These are phyloP conservation scores for Cryptoblepharus egeriae DNA, from an alignment of 2,797 vertebrate species.

Conservation along the genomic window DNA sequence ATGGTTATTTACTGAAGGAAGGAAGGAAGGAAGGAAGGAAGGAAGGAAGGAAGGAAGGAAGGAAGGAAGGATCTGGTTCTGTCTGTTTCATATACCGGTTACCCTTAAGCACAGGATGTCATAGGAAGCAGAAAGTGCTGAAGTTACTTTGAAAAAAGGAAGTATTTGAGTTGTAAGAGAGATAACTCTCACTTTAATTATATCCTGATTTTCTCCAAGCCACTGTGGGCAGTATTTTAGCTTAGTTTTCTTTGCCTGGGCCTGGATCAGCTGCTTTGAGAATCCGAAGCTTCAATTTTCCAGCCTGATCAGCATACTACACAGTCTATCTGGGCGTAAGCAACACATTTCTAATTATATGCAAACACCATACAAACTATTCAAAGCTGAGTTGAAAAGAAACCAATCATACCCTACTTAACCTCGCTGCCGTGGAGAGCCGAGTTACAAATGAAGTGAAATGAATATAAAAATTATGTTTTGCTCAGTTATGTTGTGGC, in stretches of 20 bases:
- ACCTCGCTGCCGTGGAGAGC: conserved; percentile 40
- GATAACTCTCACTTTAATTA: no score
- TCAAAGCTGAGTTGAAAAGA: conserved; percentile 45
- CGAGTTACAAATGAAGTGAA: conserved; percentile 46
- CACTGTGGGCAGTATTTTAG: neutral
- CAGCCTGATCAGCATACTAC: conserved; percentile 13
- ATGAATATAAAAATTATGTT: conserved; percentile 47
- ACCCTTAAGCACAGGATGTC: no score
- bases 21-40: no score
- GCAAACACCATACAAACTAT: conserved; percentile 46
- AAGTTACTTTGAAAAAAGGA: no score
- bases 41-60: no score
- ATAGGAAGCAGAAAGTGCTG: no score
- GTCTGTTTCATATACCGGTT: no score
- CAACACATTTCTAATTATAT: conserved; percentile 48
- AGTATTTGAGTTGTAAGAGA: no score
- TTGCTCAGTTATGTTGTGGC: conserved; percentile 28
- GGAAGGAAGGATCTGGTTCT: no score
- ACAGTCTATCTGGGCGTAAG: conserved; percentile 5
- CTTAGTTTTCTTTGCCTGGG: neutral
- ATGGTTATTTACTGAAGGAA: no score
- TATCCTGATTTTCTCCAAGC: no score
- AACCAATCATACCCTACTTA: conserved; percentile 45
- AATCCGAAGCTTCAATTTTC: conserved; percentile 6
- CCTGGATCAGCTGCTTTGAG: neutral